Evolutionary conservation across 2,797 vertebrate species (phyloP), one percentile per base, ranked within the genome.

Genomic region (Urophycis tenuis): DNA sequence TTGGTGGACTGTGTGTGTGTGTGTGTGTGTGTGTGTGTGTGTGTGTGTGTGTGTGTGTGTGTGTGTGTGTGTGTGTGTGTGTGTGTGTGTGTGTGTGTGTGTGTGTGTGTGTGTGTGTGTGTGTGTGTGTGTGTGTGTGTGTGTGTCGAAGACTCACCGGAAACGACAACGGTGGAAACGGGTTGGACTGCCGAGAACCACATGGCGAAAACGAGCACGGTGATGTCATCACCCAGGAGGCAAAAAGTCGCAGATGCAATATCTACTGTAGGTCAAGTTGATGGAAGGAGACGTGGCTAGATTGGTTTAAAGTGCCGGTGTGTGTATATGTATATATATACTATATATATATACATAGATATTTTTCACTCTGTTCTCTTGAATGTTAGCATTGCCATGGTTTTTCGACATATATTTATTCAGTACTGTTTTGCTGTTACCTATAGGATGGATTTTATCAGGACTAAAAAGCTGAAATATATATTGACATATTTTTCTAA

Each of bases 401-500:
- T 73, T 81, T 81, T 31, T 30, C 67, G 80, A 81, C 74, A 78
- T 74, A 81, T 67, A 19, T 81, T 76, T 79, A 12, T 77, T 64
- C 74, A n/a, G 76, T 80, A 81, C 78, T 49, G 71, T 25, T 76
- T 22, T 3, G 10, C 72, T 67, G 71, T 78, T 72, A 32, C 49
- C 11, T 41, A 67, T 14, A 74, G 31, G 45, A 74, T 29, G 81
- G 35, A 77, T 80, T 81, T 72, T 67, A 76, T 69, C 74, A 72
- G 64, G 75, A 30, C 79, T 80, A 77, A 11, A 29, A 25, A 77
- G 71, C 39, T 14, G n/a, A 36, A 74, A 39, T 76, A 69, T 60
- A 60, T 60, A 9, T 85, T 1, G 0, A 81, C 53, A 79, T 90
- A 89, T 88, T 86, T 89, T 89, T 91, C 8, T 79, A 67, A 76